Conservation (phyloP, 2,113 vertebrate species). For the Arvicanthis niloticus region DNA sequence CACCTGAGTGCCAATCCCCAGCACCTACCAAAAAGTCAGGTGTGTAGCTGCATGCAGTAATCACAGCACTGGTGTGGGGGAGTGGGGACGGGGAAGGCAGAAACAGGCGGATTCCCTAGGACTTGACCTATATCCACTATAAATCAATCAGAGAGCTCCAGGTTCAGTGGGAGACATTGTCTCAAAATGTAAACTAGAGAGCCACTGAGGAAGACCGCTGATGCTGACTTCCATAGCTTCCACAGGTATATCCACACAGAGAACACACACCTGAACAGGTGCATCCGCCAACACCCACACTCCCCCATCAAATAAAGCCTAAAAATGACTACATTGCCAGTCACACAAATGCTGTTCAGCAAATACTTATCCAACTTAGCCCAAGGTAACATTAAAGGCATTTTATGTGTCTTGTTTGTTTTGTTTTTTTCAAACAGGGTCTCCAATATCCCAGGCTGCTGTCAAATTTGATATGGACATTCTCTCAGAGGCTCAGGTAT, state of each 20-base stretch:
- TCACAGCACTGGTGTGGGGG: background rate
- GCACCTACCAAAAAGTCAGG: background rate
- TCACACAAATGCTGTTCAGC: background rate
- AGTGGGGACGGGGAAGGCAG: background rate
- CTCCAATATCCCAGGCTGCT: background rate
- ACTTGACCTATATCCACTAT: background rate
- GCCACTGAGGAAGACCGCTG: background rate
- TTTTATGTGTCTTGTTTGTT: background rate
- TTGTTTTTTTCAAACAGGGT: background rate
- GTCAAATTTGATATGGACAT: background rate
- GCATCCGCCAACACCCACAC: background rate
- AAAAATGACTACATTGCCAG: too few relatives aligned
- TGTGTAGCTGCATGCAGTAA: too few relatives aligned
- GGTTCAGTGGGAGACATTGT: background rate
- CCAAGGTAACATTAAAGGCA: background rate
- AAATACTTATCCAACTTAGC: background rate
- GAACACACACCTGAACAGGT: too few relatives aligned
- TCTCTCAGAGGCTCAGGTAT: background rate
- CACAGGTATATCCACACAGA: background rate
- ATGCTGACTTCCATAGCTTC: background rate
- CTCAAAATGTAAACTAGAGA: background rate
- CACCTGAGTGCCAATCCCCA: too few relatives aligned
- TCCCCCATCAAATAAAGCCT: background rate
- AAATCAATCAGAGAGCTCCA: too few relatives aligned
- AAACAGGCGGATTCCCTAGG: background rate